phyloP scores from a whole-genome alignment of 2,797 vertebrate genomes.

The Sebastes hubbsi region DNA sequence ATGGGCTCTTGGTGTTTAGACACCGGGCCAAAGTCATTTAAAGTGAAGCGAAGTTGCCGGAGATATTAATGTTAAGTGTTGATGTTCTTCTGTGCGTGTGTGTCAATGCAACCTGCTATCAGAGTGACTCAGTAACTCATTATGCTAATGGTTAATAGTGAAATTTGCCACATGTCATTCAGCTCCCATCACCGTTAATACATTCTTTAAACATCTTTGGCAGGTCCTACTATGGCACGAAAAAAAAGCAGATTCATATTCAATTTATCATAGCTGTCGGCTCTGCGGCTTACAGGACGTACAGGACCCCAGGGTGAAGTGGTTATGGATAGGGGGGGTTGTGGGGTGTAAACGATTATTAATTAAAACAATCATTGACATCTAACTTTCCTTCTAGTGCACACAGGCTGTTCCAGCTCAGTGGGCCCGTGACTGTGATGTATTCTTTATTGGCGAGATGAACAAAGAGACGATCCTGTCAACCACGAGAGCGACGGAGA shows the following conservation, averaged over 20 bases:
- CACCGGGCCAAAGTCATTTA: conserved; percentile 18
- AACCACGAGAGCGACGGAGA: conserved; percentile 22
- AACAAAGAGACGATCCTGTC: conserved; percentile 58
- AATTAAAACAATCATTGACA: conserved; percentile 57
- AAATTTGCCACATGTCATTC: conserved; percentile 51
- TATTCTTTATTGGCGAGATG: conserved; percentile 50
- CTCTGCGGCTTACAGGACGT: neutral
- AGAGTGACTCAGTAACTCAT: conserved; percentile 35
- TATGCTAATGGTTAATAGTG: conserved; percentile 21
- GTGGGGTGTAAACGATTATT: conserved; percentile 29
- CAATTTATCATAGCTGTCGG: conserved; percentile 12
- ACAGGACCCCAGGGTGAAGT: neutral
- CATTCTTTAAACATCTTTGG: conserved; percentile 45
- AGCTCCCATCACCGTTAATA: conserved; percentile 47
- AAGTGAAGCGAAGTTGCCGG: conserved; percentile 13
- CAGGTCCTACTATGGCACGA: neutral
- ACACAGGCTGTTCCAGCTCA: conserved; percentile 23
- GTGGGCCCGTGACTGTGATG: conserved; percentile 31
- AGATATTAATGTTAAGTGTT: conserved; percentile 22
- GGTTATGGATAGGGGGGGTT: neutral
- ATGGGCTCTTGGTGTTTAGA: conserved; percentile 32
- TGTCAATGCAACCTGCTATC: conserved; percentile 21
- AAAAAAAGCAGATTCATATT: conserved; percentile 19
- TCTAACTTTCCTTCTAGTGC: conserved; percentile 28
- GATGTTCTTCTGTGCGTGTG: neutral